These are phyloP conservation scores for Noctua comes DNA, from an alignment of 2,888 invertebrate genomes.

Conservation along the genomic window DNA sequence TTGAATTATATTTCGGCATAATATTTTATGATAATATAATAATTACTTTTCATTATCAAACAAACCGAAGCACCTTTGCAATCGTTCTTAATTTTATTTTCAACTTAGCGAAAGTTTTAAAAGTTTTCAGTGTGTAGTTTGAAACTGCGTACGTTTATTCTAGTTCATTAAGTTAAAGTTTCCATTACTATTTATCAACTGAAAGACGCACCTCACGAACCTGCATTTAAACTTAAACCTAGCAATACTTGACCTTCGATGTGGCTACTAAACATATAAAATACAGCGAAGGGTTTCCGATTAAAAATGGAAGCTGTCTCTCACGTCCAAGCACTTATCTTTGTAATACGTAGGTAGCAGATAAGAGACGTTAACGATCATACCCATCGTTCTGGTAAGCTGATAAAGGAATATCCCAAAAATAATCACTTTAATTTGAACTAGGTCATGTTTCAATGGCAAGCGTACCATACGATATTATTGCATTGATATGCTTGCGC, in stretches of 20 bases:
- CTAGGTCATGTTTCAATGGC: not conserved
- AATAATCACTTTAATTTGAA: not conserved
- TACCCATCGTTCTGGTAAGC: too few relatives aligned
- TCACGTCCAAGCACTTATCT: not conserved
- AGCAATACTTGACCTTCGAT: not conserved
- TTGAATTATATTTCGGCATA: not conserved
- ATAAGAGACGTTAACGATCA: not conserved
- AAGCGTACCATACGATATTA: not conserved
- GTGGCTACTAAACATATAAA: not conserved
- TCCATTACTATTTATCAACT: not conserved
- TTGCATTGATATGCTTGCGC: not conserved
- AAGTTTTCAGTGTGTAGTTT: not conserved
- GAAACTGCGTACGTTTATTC: not conserved
- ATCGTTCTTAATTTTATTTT: not conserved
- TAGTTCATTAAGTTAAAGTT: not conserved
- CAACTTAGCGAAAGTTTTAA: not conserved
- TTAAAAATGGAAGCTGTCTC: not conserved
- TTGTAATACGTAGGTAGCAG: not conserved
- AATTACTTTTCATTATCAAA: not conserved
- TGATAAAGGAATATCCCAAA: not conserved
- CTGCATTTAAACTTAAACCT: not conserved
- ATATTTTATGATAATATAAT: not conserved
- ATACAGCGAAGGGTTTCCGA: not conserved
- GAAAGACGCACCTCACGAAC: not conserved
- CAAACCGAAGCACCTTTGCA: not conserved